Base-by-base conservation (phyloP, 2,888 invertebrate species). In the Tholera decimalis region DNA sequence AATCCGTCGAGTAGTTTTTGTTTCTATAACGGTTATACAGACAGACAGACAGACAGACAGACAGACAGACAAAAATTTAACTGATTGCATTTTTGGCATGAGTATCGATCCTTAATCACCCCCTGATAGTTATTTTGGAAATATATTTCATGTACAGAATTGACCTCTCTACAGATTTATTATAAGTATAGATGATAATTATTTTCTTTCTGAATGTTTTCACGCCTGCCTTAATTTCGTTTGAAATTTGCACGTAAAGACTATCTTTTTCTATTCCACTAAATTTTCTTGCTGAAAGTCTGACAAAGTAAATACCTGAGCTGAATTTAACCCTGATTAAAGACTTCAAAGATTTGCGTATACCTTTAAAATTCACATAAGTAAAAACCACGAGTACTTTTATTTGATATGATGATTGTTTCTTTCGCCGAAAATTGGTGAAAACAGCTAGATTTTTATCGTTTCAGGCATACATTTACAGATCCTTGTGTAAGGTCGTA, bases 311-410 rank as follows among this genome's bases (percentile, higher is more conserved):
- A 33, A 20, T 54, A 37, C 18, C 30, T 37, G 22, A 30, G 26
- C 41, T 64, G 24, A 72, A 20, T 73, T 37, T n/a, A n/a, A 37
- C 22, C 15, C 41, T 18, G 0, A n/a, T 35, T 9, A 13, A 6
- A 11, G 7, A 22, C 6, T 22, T 43, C 26, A 43, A 73, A 73
- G 22, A 20, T 3, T 6, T 9, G 8, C 15, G n/a, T 3, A 59
- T 24, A 15, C n/a, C n/a, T 24, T 18, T 26, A 28, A 37, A 26
- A 18, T 28, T 22, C 15, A 49, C 28, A 8, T 22, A 6, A 37
- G n/a, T 43, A 41, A 41, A 2, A 11, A 41, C 8, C 2, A 37
- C 2, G 9, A 39, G 3, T 39, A n/a, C 15, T 15, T 20, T 22
- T n/a, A n/a, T n/a, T 28, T 1, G 7, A 22, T 6, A 11, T 7